Conservation (phyloP, 2,888 invertebrate genomes). For the Calameuta pallipes region DNA sequence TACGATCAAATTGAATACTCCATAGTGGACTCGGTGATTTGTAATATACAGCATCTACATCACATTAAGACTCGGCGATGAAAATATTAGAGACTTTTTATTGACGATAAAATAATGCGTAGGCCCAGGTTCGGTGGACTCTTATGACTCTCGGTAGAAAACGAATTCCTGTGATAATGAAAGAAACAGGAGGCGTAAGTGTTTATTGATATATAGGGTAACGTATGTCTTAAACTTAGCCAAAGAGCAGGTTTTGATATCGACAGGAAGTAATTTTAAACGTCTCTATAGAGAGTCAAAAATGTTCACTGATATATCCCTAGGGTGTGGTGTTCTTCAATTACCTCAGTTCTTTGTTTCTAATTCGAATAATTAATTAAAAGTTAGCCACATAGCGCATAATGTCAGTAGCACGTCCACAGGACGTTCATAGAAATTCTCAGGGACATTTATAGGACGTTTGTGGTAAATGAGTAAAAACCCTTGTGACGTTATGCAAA, state of each 20-base stretch:
- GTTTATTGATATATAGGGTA: not conserved
- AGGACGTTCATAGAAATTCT: not conserved
- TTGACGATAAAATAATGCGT: not conserved
- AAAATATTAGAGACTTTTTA: not conserved
- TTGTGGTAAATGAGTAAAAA: not conserved
- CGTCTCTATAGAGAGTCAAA: not conserved
- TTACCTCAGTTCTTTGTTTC: not conserved
- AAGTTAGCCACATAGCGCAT: not conserved
- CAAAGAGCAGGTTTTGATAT: not conserved
- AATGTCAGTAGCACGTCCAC: not conserved
- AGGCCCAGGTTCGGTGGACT: not conserved
- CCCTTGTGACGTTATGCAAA: not conserved
- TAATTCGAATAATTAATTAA: not conserved
- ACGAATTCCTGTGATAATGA: not conserved
- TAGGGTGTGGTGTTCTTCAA: not conserved
- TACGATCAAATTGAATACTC: not conserved
- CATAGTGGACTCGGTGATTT: not conserved
- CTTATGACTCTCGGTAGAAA: not conserved
- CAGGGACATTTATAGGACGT: not conserved
- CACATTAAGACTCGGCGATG: not conserved
- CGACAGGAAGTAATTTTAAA: not conserved
- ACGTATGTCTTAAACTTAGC: not conserved
- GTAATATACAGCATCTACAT: not conserved
- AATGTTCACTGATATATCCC: not conserved
- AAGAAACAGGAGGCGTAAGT: not conserved